Percentiles rank a stretch among this genome's conserved stretches.
These are phyloP conservation scores for Labia minor DNA, from an alignment of 2,888 invertebrate species.

Conservation along the genomic window DNA sequence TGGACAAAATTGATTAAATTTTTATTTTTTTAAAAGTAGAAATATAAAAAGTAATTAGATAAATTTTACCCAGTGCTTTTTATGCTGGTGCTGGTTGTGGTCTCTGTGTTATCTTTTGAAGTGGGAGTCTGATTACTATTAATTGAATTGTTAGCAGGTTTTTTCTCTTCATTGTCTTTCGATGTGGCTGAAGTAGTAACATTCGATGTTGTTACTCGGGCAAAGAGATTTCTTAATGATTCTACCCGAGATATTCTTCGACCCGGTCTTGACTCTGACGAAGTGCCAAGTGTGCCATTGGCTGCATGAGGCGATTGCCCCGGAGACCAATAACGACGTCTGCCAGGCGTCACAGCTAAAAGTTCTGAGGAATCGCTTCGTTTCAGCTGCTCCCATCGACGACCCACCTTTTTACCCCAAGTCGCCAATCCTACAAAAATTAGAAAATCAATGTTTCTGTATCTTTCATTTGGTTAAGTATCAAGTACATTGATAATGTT, in stretches of 20 bases:
- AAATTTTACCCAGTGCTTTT: no score
- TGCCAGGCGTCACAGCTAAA: constrained; percentile 36
- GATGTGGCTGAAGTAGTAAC: constrained; percentile 13
- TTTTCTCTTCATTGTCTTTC: no score
- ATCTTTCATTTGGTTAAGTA: no score
- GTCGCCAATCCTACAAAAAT: constrained; percentile 43
- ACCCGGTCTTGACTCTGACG: constrained; percentile 29
- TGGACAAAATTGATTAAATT: no score
- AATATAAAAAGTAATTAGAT: no score
- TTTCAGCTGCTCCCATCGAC: constrained; percentile 49
- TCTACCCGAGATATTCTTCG: constrained; percentile 42
- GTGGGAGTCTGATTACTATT: no score
- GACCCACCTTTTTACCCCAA: constrained; percentile 49
- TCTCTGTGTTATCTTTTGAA: no score
- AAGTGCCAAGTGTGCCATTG: constrained; percentile 22
- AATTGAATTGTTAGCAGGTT: no score
- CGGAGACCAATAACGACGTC: constrained; percentile 40
- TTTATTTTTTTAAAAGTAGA: no score
- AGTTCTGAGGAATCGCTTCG: constrained; percentile 47
- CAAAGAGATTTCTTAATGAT: constrained; percentile 43
- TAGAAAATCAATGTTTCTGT: no score
- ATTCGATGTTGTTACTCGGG: constrained; percentile 30
- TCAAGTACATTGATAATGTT: no score
- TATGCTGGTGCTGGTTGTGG: constrained; percentile 25
- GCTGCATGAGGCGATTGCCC: constrained; percentile 22